Percentiles rank a stretch among this genome's conserved stretches.
These are phyloP conservation scores for Hyles euphorbiae DNA, from an alignment of 1,140 invertebrate species.

Conservation along the genomic window DNA sequence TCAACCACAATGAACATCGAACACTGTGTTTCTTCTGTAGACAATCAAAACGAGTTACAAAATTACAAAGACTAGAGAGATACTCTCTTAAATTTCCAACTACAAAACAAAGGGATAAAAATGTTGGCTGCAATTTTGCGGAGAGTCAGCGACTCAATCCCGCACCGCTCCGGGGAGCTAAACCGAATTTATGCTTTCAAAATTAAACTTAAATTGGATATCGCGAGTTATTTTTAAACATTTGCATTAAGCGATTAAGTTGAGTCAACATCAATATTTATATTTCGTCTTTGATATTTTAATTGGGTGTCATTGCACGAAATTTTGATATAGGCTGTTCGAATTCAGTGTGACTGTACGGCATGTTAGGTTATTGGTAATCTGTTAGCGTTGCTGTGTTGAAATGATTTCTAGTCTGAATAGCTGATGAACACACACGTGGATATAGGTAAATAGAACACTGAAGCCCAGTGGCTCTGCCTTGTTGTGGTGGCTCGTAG, in stretches of 20 bases:
- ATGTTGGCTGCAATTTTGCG: conserved; percentile 62
- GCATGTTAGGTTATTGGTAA: neutral
- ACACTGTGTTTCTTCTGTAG: conserved; percentile 31
- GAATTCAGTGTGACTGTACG: too few species aligned
- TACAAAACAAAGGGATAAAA: conserved; percentile 69
- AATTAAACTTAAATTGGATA: conserved; percentile 73
- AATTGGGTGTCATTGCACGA: too few species aligned
- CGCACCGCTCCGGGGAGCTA: conserved; percentile 59
- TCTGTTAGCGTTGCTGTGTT: too few species aligned
- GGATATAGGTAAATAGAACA: conserved; percentile 8
- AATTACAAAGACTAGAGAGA: conserved; percentile 57
- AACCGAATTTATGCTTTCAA: conserved; percentile 71
- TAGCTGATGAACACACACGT: neutral
- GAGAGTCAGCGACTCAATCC: conserved; percentile 54
- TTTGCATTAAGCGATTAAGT: conserved; percentile 42
- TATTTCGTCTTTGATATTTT: too few species aligned
- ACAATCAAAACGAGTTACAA: conserved; percentile 57
- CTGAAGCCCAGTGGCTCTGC: conserved; percentile 4
- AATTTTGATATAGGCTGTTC: too few species aligned
- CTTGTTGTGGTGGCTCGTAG: conserved; percentile 9
- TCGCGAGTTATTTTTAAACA: conserved; percentile 61
- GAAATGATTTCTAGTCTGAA: too few species aligned
- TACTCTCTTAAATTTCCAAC: conserved; percentile 53
- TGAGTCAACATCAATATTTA: too few species aligned
- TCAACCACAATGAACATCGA: conserved; percentile 29